Base-by-base conservation (phyloP, 2,113 vertebrate species). In the Morone saxatilis region DNA sequence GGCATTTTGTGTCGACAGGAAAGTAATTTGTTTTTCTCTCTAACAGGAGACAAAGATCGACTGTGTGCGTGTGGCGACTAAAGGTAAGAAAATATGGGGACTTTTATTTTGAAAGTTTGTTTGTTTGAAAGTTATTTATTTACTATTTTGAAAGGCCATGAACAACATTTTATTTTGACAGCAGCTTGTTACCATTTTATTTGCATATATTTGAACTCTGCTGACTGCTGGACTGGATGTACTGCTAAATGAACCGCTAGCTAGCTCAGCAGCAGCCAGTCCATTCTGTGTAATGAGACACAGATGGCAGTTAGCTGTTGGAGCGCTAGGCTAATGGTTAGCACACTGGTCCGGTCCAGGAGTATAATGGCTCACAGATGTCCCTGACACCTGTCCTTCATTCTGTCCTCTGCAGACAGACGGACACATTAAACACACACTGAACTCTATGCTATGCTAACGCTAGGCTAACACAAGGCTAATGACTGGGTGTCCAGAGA, bases 31-130 rank as follows among this genome's bases (percentile, higher is more conserved):
- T 54, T 76, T 57, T 7, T 80, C 56, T 90, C 95, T 96, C 96
- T 51, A 87, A 94, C 96, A 99, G 97, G 97, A 99, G 95, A 98
- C 97, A 88, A 99, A 99, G 96, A 98, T 98, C 14, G 98, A 99
- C 96, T 99, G 98, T 86, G 97, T 99, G 84, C 95, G 94, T 78
- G 97, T 99, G 79, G 98, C 98, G 91, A 98, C 97, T 77, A 99
- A 99, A 98, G 98, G 98, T 99, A 96, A 85, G 85, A 63, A 20
- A 5, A 20, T 7, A 6, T 5, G 4, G 1, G 25, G 57, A 11
- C 17, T 63, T 83, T 80, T 75, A 86, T 74, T 80, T 80, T 85
- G 76, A 85, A 76, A 59, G 17, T 12, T 68, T 31, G 36, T n/a
- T 1, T 14, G 19, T 57, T 25, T 56, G 8, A 54, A 54, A n/a